These are phyloP conservation scores for Drosophila pseudotalamancana DNA, from an alignment of 2,888 invertebrate species.

Conservation along the genomic window DNA sequence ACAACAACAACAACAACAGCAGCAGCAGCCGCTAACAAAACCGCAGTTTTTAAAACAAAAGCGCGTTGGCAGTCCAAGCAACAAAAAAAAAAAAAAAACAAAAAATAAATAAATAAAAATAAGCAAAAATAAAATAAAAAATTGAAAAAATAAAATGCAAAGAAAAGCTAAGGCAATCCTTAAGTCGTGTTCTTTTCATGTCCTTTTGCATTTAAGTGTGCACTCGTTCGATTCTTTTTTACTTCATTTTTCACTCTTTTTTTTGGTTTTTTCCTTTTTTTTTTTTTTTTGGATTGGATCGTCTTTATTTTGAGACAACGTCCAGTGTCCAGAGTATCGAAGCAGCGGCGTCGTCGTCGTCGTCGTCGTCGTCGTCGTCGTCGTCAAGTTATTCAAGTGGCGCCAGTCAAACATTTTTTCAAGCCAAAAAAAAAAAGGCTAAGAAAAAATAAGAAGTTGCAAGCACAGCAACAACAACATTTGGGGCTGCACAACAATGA, in stretches of 20 bases:
- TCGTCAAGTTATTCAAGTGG: conserved; percentile 82
- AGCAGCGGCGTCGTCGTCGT: conserved; percentile 22
- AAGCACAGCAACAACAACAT: conserved; percentile 22
- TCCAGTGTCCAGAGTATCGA: conserved; percentile 13
- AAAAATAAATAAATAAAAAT: conserved; percentile 22
- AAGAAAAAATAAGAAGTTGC: conserved; percentile 21
- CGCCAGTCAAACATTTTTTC: conserved; percentile 82
- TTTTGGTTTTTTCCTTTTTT: not conserved
- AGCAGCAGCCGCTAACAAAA: conserved; percentile 16
- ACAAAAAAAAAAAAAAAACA: conserved; percentile 13
- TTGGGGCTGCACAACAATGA: conserved; percentile 29
- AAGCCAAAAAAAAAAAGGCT: conserved; percentile 36
- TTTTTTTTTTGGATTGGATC: conserved; percentile 61
- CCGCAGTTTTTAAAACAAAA: conserved; percentile 63
- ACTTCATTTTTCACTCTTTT: no score
- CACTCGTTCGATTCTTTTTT: conserved; percentile 62
- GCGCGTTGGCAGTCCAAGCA: conserved; percentile 68
- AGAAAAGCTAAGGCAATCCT: conserved; percentile 56
- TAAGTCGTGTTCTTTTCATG: conserved; percentile 77
- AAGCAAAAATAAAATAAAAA: not conserved
- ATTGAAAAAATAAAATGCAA: conserved; percentile 3
- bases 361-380: conserved; percentile 32
- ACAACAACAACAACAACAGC: conserved; percentile 11
- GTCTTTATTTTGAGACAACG: conserved; percentile 68
- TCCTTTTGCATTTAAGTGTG: conserved; percentile 78